phyloP scores from a whole-genome alignment of 2,113 vertebrate genomes.

The Pseudopipra pipra region DNA sequence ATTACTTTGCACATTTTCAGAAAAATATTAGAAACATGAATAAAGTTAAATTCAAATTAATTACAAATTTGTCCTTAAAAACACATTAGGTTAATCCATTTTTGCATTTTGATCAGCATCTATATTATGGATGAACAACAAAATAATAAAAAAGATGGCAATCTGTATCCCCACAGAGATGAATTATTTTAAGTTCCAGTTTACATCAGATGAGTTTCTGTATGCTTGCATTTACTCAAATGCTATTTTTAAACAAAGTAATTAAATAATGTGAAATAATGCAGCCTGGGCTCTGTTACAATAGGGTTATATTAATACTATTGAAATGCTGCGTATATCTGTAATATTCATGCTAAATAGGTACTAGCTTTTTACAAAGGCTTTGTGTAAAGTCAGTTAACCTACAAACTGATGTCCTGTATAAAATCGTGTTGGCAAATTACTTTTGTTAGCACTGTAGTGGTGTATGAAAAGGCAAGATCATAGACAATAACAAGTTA shows the following conservation, averaged over 20 bases:
- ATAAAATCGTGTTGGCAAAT: not conserved
- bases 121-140: not conserved
- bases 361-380: not conserved
- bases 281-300: not conserved
- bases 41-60: not conserved
- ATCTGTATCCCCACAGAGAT: not conserved
- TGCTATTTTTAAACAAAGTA: not conserved
- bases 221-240: conserved; percentile 1
- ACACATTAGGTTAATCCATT: not conserved
- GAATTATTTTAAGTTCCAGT: conserved; percentile 5
- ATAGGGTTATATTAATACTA: not conserved
- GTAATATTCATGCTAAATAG: not conserved
- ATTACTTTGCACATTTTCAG: not conserved
- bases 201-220: conserved; percentile 1
- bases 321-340: not conserved
- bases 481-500: not conserved
- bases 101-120: not conserved
- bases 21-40: not conserved
- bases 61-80: not conserved
- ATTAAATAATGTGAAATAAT: conserved; percentile 43
- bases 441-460: not conserved
- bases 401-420: not conserved
- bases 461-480: not conserved
- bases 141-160: not conserved
- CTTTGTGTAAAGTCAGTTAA: conserved; percentile 24